Evolutionary conservation across 2,888 invertebrate species (phyloP), one percentile per base, ranked within the genome.

Genomic region (Erebia epiphron): DNA sequence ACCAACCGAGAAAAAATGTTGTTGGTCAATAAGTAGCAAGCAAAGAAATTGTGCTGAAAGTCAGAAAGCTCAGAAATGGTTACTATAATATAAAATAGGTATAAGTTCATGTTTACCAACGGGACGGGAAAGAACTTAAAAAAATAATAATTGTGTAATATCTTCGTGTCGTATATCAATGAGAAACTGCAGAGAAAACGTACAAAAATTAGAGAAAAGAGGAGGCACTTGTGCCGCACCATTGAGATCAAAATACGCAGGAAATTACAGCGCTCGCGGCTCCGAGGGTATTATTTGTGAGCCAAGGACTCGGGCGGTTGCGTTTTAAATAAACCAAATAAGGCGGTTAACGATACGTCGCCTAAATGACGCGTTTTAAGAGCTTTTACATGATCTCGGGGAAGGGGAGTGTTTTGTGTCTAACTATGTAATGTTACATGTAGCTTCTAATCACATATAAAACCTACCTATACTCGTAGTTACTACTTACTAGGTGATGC

Each of bases 221-320:
- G 87, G 88, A 87, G 91, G 86, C 90, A 91, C 91, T 92, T 92
- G 91, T 90, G 83, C 86, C 91, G 92, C 92, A 85, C 91, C 92
- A 92, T 93, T 92, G 91, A 91, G 91, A 90, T 92, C 91, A 90
- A 92, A 92, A 92, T 89, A 89, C 88, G 90, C 90, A 89, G 91
- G 91, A 92, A 92, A 92, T 93, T 91, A 91, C 91, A 80, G 83
- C 81, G 89, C 90, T 85, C 83, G 82, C 84, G 86, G 90, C 87
- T 81, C 77, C 81, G 82, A 83, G 83, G 86, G 88, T 89, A 87
- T 90, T 89, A 91, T 91, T 91, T 90, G 89, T 89, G 87, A 86
- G 87, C 85, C 87, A 87, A 85, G 87, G 88, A 88, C 91, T 87
- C 85, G 90, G 89, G 84, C 83, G 85, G 88, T 90, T 91, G 87